phyloP scores from a whole-genome alignment of 2,797 vertebrate genomes.

The Hypotaenidia philippensis region DNA sequence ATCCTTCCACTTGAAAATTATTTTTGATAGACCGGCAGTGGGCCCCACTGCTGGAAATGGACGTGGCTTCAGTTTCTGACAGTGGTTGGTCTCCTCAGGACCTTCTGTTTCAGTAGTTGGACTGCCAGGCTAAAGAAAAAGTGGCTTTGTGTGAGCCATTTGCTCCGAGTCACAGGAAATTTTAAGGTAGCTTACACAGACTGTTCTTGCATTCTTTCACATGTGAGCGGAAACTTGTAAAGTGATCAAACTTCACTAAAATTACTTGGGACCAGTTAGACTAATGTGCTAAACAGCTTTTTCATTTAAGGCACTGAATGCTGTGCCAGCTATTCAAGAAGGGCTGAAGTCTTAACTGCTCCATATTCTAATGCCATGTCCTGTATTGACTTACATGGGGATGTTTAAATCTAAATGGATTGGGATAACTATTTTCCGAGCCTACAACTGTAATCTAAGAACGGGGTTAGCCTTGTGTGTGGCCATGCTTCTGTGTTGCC shows the following conservation, averaged over 20 bases:
- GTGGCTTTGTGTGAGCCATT: background rate
- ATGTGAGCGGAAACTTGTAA: slow-evolving; percentile 55
- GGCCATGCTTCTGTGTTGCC: slow-evolving; percentile 18
- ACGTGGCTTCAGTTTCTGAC: background rate
- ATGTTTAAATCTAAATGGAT: slow-evolving; percentile 47
- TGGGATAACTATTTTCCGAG: slow-evolving; percentile 35
- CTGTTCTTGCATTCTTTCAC: slow-evolving; percentile 44
- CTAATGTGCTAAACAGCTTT: slow-evolving; percentile 59
- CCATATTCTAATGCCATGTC: background rate
- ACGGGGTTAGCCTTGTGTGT: slow-evolving; percentile 45
- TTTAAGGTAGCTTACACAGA: slow-evolving; percentile 29
- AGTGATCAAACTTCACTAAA: slow-evolving; percentile 50
- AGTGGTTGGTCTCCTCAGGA: background rate
- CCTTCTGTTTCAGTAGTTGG: background rate
- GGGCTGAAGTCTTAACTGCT: slow-evolving; percentile 28
- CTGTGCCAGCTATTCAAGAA: slow-evolving; percentile 35
- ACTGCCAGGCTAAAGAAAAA: background rate
- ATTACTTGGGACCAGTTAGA: slow-evolving; percentile 23
- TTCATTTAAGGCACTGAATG: slow-evolving; percentile 5
- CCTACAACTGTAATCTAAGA: slow-evolving; percentile 56
- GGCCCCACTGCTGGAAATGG: background rate
- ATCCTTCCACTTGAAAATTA: background rate
- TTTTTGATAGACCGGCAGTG: background rate
- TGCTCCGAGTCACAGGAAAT: slow-evolving; percentile 22
- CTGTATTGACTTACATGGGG: slow-evolving; percentile 54